Evolutionary conservation across 2,797 vertebrate genomes (phyloP), one percentile per base, ranked within the genome.

Genomic region (Sardinella longiceps): DNA sequence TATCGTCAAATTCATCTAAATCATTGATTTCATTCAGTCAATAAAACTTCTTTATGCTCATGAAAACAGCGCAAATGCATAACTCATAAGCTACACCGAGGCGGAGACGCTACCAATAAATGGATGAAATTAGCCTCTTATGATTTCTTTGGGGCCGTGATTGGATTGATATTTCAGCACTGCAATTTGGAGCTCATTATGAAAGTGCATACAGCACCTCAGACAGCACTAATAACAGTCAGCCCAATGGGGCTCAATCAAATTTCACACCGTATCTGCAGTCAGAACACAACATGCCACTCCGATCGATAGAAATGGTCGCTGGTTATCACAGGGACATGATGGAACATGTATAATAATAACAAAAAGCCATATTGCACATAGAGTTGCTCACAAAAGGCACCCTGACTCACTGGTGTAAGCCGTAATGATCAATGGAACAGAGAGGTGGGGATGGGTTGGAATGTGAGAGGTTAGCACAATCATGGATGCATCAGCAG

Each of bases 251-350:
- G 20, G 51, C 60, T 81, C 25, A 25, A 82, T 82, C 84, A 70
- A 50, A 81, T 81, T 85, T 90, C 87, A 87, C 86, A 77, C 66
- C 37, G 53, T 81, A 91, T 93, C 89, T 91, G 85, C 87, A 89
- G n/a, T n/a, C n/a, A n/a, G 90, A 90, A 86, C 89, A 92, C 91
- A 91, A 87, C 77, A 25, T 82, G 80, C 20, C 74, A 30, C 83
- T 10, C n/a, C 14, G 86, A 91, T 93, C 90, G 11, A 92, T 94
- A 84, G 45, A 12, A 83, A 85, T 87, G 81, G 48, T 74, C 83
- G n/a, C 85, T 66, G 58, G 81, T 81, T 85, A 84, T 83, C 28
- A 80, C 81, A 88, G 91, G 88, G 81, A 85, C 25, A 77, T 58
- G 30, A 84, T 84, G 66, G 66, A 28, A 33, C 80, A 85, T 48